Evolutionary conservation across 2,113 vertebrate species (phyloP).

Genomic region (Microcebus ravelobensis): DNA sequence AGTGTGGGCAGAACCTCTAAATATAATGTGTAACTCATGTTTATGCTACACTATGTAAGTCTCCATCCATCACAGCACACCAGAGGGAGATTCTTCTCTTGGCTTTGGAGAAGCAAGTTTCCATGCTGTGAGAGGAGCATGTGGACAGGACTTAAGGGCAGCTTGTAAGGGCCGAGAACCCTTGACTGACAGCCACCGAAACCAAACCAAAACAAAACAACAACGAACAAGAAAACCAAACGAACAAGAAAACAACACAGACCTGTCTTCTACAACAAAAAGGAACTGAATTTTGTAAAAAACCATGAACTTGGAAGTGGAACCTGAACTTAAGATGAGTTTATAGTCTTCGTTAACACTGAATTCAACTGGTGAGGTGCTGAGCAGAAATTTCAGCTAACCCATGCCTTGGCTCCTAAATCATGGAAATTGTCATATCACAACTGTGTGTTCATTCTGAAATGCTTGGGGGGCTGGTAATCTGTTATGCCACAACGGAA

Average conservation of each 20-base stretch:
- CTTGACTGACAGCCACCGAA: neutral
- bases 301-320: neutral
- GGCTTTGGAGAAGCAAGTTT: neutral
- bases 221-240: neutral
- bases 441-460: neutral
- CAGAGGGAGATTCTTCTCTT: neutral
- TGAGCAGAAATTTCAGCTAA: neutral
- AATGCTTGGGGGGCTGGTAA: neutral
- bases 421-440: neutral
- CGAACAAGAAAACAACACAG: neutral
- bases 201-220: neutral
- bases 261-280: neutral
- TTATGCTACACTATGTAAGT: neutral
- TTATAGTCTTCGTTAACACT: neutral
- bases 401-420: neutral
- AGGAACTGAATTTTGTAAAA: neutral
- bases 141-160: neutral
- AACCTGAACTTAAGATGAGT: neutral
- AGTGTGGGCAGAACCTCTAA: neutral
- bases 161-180: neutral
- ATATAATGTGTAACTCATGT: neutral
- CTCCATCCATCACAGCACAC: fast-evolving
- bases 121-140: neutral
- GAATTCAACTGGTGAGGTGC: neutral
- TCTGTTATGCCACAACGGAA: neutral